Conservation (phyloP, 2,888 invertebrate species). For the Coleophora flavipennella region DNA sequence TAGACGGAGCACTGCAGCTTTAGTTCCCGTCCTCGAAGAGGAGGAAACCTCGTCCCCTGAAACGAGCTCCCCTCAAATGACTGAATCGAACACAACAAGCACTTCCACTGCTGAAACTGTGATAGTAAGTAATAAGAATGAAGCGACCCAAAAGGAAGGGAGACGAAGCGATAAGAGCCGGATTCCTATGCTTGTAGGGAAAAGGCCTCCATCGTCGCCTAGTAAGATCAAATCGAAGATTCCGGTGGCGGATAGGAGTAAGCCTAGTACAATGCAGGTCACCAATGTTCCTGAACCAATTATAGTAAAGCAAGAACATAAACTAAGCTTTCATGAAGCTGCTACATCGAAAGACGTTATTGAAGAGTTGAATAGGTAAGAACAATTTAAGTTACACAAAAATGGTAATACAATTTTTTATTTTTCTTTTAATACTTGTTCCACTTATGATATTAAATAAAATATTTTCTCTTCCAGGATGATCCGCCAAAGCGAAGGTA, state of each 20-base stretch:
- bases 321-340: slow-evolving; percentile 80
- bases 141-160: slow-evolving; percentile 43
- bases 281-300: slow-evolving; percentile 40
- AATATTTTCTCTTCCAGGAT: slow-evolving; percentile 40
- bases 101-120: slow-evolving; percentile 81
- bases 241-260: slow-evolving; percentile 45
- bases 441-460: too few relatives aligned
- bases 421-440: too few relatives aligned
- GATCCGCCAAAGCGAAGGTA: slow-evolving; percentile 60
- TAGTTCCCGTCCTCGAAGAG: slow-evolving; percentile 76
- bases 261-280: slow-evolving; percentile 25
- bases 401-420: too few relatives aligned
- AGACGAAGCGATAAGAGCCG: slow-evolving; percentile 69
- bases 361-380: slow-evolving; percentile 77
- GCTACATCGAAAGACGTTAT: slow-evolving; percentile 84
- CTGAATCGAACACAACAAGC: slow-evolving; percentile 77
- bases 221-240: slow-evolving; percentile 52
- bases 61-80: slow-evolving; percentile 71
- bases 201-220: slow-evolving; percentile 62
- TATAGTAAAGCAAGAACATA: slow-evolving; percentile 70
- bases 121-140: slow-evolving; percentile 75
- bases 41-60: slow-evolving; percentile 73
- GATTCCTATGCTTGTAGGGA: slow-evolving; percentile 67
- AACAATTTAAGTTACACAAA: too few relatives aligned
- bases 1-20: slow-evolving; percentile 52